Evolutionary conservation across 1,140 invertebrate genomes (phyloP).

Genomic region (Thalassaphorura encarpata): DNA sequence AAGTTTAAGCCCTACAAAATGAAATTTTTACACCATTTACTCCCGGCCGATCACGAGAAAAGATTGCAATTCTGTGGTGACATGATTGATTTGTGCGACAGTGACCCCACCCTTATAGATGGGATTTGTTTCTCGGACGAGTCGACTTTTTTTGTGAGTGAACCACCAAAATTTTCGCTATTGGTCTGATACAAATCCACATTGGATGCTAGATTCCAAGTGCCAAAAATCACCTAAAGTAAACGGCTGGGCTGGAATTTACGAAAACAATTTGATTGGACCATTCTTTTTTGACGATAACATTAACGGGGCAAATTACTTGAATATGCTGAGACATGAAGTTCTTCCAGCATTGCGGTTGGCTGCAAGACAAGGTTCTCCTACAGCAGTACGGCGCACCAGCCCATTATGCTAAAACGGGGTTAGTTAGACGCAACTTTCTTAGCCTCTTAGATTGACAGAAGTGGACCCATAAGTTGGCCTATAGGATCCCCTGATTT

Average conservation of each 20-base stretch:
- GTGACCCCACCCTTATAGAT: not conserved
- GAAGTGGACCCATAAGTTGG: constrained; percentile 36
- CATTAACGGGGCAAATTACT: constrained; percentile 3
- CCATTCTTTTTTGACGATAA: constrained; percentile 20
- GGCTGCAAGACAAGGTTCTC: not conserved
- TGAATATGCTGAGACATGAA: constrained; percentile 10
- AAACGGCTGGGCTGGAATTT: constrained; percentile 11
- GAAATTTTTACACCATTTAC: not conserved
- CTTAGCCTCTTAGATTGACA: constrained; percentile 37
- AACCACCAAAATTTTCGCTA: constrained; percentile 5
- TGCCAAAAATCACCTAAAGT: not conserved
- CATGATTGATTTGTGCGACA: not conserved
- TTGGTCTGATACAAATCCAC: not conserved
- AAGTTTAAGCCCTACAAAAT: constrained; percentile 5
- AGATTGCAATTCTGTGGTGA: constrained; percentile 1
- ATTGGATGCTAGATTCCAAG: constrained; percentile 1
- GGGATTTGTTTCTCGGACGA: constrained; percentile 2
- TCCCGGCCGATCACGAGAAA: not conserved
- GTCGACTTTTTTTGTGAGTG: not conserved
- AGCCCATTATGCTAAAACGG: constrained; percentile 21
- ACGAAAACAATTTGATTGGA: constrained; percentile 8
- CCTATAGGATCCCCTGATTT: constrained; percentile 39
- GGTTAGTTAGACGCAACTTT: constrained; percentile 33
- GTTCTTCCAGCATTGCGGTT: constrained; percentile 5
- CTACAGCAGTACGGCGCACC: constrained; percentile 17